Conservation (phyloP, 2,113 vertebrate species). For the Alligator mississippiensis region DNA sequence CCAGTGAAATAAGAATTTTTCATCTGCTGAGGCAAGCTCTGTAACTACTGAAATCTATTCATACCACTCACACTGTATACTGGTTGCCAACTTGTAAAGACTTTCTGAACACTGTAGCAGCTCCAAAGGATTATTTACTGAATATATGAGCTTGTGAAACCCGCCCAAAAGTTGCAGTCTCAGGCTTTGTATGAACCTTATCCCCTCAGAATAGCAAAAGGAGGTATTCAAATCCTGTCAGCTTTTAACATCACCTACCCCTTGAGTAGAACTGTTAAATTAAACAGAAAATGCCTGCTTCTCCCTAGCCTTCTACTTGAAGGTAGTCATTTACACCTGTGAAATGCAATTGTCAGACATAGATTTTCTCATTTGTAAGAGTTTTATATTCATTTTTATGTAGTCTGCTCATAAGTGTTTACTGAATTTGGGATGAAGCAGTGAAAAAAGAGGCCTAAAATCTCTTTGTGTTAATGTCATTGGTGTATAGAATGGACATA, state of each 20-base stretch:
- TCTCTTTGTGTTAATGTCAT: not conserved
- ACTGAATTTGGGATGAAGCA: not conserved
- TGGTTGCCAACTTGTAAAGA: conserved; percentile 13
- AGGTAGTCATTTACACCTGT: fast-evolving
- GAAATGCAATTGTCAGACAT: not conserved
- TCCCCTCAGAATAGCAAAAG: not conserved
- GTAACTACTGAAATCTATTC: conserved; percentile 12
- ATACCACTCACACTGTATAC: not conserved
- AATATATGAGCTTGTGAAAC: not conserved
- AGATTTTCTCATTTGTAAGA: not conserved
- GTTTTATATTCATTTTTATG: not conserved
- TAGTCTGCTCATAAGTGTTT: not conserved
- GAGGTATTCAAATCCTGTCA: not conserved
- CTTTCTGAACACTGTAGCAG: not conserved
- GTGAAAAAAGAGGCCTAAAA: not conserved
- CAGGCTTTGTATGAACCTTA: not conserved
- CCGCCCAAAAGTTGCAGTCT: conserved; percentile 8
- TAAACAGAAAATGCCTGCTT: fast-evolving
- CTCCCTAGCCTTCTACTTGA: not conserved
- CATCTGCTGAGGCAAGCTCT: not conserved
- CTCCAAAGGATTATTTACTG: conserved; percentile 45
- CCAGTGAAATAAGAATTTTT: not conserved
- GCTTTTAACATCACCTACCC: not conserved
- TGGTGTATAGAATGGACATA: no score
- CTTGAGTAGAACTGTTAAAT: not conserved